Conservation (phyloP, 1,140 invertebrate genomes). For the Drosophila sturtevanti region DNA sequence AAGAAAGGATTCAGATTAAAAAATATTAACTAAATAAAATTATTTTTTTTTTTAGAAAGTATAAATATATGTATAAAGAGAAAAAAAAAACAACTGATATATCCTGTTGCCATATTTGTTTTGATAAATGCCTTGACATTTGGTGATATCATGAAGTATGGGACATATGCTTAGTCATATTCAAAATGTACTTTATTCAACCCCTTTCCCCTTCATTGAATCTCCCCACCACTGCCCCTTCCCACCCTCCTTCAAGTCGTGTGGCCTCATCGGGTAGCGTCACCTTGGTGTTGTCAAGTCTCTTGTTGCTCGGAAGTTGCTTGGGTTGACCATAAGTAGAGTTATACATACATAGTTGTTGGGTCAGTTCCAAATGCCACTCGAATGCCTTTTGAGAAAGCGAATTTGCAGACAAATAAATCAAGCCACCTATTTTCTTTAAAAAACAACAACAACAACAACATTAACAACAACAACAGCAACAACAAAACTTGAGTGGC, state of each 20-base stretch:
- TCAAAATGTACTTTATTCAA: constrained; percentile 18
- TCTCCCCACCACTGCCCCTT: too few species aligned
- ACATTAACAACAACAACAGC: neutral
- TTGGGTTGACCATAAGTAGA: constrained; percentile 27
- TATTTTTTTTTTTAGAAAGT: too few species aligned
- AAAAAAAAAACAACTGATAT: neutral
- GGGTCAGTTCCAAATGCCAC: constrained; percentile 39
- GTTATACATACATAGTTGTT: constrained; percentile 44
- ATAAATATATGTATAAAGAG: too few species aligned
- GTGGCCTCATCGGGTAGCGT: neutral
- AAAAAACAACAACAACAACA: constrained; percentile 20
- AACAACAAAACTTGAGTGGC: constrained; percentile 56
- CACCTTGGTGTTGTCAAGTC: neutral
- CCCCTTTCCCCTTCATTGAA: neutral
- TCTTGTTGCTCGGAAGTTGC: constrained; percentile 18
- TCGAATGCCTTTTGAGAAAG: constrained; percentile 78
- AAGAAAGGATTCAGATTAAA: too few species aligned
- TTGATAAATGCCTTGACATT: constrained; percentile 1
- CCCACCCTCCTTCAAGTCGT: too few species aligned
- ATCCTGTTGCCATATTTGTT: neutral
- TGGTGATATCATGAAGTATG: neutral
- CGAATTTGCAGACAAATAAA: constrained; percentile 82
- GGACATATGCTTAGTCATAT: constrained; percentile 40
- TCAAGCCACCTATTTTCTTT: constrained; percentile 78
- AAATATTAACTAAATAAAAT: too few species aligned